These are phyloP conservation scores for Sthenelais limicola DNA, from an alignment of 2,888 invertebrate genomes.

Conservation along the genomic window DNA sequence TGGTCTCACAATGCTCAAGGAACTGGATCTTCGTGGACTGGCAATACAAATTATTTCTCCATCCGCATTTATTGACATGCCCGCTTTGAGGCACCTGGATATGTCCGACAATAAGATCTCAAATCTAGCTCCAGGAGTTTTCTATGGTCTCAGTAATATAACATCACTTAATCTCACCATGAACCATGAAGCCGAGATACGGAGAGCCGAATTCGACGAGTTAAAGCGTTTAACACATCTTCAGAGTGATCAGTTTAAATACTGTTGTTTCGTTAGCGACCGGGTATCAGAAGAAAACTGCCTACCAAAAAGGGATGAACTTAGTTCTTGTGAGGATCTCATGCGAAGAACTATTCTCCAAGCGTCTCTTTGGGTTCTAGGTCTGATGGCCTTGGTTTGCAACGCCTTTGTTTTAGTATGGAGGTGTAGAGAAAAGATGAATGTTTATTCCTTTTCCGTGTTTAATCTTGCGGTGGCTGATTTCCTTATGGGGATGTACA, in stretches of 20 bases:
- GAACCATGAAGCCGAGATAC: background rate
- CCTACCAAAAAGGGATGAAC: constrained; percentile 54
- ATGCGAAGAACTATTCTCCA: constrained; percentile 50
- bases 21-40: background rate
- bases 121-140: background rate
- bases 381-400: constrained; percentile 50
- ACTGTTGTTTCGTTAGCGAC: constrained; percentile 41
- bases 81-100: constrained; percentile 7
- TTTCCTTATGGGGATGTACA: constrained; percentile 56
- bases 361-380: constrained; percentile 53
- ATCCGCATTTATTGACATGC: constrained; percentile 14
- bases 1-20: background rate
- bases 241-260: constrained; percentile 29
- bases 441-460: constrained; percentile 21
- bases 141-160: background rate
- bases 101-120: constrained; percentile 10
- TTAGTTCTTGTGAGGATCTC: constrained; percentile 56
- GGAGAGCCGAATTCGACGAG: background rate
- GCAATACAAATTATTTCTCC: background rate
- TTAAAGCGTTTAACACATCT: constrained; percentile 32
- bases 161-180: background rate
- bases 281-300: constrained; percentile 52
- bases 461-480: constrained; percentile 54
- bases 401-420: constrained; percentile 51
- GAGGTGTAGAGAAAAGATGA: constrained; percentile 29